Base-by-base conservation (phyloP, 1,140 invertebrate species). In the Cyclina sinensis region DNA sequence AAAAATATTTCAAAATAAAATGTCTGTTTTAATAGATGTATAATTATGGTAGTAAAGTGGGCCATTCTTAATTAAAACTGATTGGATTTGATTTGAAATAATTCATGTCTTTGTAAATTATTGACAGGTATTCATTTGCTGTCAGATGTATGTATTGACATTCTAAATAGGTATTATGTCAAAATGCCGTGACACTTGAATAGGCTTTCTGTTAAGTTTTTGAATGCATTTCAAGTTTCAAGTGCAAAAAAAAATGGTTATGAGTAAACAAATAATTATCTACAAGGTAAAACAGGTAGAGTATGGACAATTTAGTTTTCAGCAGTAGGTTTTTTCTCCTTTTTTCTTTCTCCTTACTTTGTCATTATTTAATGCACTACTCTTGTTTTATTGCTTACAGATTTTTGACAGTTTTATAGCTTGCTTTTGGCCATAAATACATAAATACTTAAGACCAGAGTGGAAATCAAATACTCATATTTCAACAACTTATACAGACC, bases 131-230 rank as follows among this genome's bases (percentile, higher is more conserved):
- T 62, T 81, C 59, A 65, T n/a, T 62, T 43, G 9, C 35, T 62
- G 35, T 81, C 32, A 62, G 43, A 35, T 7, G n/a, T 27, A 24
- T 18, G 24, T 24, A 24, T 39, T 81, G 79, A 81, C 79, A 65
- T 62, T 81, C 24, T 5, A 24, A 81, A 81, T 78, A 78, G 24
- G 37, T 46, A 32, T 62, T 81, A 81, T 81, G 79, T 65, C 59
- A 62, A 62, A n/a, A 65, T 57, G 54, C 32, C 79, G 32, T 81
- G 79, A 81, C 79, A 81, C 51, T 65, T 81, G 54, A 81, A 81
- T 81, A 48, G 57, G 18, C 7, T 14, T 65, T 65, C 32, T 70
- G 35, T 70, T 37, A 30, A n/a, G 32, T 14, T 70, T 27, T 70
- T 70, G 12, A 70, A n/a, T 70, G 9, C 24, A 7, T 12, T 54